A percentile compares a stretch with the other conserved stretches of the same genome.
phyloP scores from a whole-genome alignment of 2,888 invertebrate species.

The Tiliacea citrago region DNA sequence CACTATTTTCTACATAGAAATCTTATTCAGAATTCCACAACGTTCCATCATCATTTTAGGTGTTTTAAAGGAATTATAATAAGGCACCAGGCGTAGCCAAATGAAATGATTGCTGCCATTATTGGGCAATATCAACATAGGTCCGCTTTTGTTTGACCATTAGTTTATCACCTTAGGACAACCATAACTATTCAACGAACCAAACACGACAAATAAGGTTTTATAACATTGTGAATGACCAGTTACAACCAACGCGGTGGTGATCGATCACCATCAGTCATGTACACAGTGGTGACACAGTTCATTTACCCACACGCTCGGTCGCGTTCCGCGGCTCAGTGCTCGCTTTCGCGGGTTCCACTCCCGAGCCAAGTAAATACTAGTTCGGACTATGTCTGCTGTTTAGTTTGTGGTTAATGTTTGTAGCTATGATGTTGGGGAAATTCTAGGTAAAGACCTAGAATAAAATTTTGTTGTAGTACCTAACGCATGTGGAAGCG shows the following conservation, averaged over 20 bases:
- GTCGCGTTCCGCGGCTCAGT: conserved; percentile 64
- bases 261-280: conserved; percentile 27
- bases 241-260: conserved; percentile 2
- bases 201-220: conserved; percentile 17
- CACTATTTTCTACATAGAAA: background rate
- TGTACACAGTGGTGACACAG: conserved; percentile 56
- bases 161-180: background rate
- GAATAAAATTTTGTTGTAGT: too few relatives aligned
- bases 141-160: background rate
- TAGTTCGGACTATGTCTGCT: conserved; percentile 24
- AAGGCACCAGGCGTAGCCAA: background rate
- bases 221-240: conserved; percentile 18
- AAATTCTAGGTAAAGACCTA: too few relatives aligned
- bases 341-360: conserved; percentile 68
- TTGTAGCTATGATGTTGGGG: background rate
- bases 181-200: background rate
- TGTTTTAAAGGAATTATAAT: background rate
- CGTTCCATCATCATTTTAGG: background rate
- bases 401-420: conserved; percentile 13
- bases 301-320: conserved; percentile 67
- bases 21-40: background rate
- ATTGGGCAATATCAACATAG: background rate
- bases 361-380: conserved; percentile 52
- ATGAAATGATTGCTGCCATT: background rate
- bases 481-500: too few relatives aligned